Base-by-base conservation (phyloP, 2,113 vertebrate genomes). In the Grammomys dolichurus region DNA sequence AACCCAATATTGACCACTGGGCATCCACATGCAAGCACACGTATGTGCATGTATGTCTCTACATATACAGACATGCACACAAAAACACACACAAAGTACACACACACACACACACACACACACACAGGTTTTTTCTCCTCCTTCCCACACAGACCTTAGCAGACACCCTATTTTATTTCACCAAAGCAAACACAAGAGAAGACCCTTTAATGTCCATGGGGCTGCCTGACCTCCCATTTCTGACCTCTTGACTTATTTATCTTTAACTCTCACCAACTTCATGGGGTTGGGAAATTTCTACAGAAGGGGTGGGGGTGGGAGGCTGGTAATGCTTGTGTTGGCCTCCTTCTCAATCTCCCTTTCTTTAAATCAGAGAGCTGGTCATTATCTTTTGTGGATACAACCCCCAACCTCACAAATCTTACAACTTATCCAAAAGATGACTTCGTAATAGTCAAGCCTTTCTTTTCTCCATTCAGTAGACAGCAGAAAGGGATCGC, bases 361-460 rank as follows among this genome's bases (percentile, higher is more conserved):
- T 95, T 93, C 95, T 96, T 96, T 93, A 95, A 94, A 96, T 97
- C 81, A 96, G 94, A 95, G 81, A 93, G 67, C 63, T 89, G 81
- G 56, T 96, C 92, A 60, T 97, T 97, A 96, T 93, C 93, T 96
- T 88, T 76, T 85, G 95, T 94, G 95, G 95, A 89, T 97, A 93
- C 80, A 96, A 95, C 94, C 95, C 65, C 77, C 31, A 90, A 70
- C 91, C 92, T 97, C 94, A 95, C 95, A 88, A 70, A 93, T 51
- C 76, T 98, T 97, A 95, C 84, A 87, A 96, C 48, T 97, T 97
- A 94, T 96, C 97, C 98, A 97, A 98, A 96, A 96, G 97, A 96
- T 89, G 82, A 56, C 85, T 88, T 80, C 80, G 95, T 95, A 0
- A 16, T 97, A 96, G 97, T 95, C 90, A 97, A 96, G 97, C 96